These are phyloP conservation scores for Heteropelma amictum DNA, from an alignment of 2,888 invertebrate species.

Conservation along the genomic window DNA sequence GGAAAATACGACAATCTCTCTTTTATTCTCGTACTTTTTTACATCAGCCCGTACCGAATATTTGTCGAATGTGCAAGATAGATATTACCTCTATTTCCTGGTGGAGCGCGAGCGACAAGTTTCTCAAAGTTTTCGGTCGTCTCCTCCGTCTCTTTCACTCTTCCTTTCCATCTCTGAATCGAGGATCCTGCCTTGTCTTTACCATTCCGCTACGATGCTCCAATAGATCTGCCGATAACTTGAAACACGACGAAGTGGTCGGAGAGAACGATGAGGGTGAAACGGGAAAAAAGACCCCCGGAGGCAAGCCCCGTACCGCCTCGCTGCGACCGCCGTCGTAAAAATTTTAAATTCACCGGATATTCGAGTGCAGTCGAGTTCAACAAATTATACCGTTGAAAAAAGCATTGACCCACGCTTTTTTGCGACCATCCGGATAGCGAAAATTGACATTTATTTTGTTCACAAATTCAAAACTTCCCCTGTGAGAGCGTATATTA, in stretches of 20 bases:
- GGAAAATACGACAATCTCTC: slow-evolving; percentile 29
- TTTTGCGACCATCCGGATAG: not conserved
- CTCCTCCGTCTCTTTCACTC: slow-evolving; percentile 18
- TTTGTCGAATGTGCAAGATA: slow-evolving; percentile 51
- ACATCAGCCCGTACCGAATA: slow-evolving; percentile 37
- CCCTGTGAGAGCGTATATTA: not conserved
- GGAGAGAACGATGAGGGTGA: slow-evolving; percentile 27
- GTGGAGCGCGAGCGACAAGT: slow-evolving; percentile 25
- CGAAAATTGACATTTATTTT: slow-evolving; percentile 37
- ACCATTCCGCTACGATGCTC: slow-evolving; percentile 40
- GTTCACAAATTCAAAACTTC: not conserved
- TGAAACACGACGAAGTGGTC: slow-evolving; percentile 48
- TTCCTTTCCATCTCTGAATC: not conserved
- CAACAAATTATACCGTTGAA: slow-evolving; percentile 37
- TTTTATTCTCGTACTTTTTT: slow-evolving; percentile 15
- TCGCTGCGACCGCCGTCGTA: not conserved
- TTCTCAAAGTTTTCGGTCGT: slow-evolving; percentile 49
- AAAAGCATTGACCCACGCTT: slow-evolving; percentile 41
- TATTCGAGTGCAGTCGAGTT: slow-evolving; percentile 42
- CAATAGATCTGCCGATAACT: slow-evolving; percentile 54
- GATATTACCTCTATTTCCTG: slow-evolving; percentile 52
- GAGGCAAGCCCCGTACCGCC: slow-evolving; percentile 30
- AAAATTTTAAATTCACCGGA: slow-evolving; percentile 51
- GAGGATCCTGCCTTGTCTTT: slow-evolving; percentile 28
- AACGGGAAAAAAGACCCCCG: slow-evolving; percentile 33